These are phyloP conservation scores for Galeopterus variegatus DNA, from an alignment of 2,113 vertebrate genomes.

Conservation along the genomic window DNA sequence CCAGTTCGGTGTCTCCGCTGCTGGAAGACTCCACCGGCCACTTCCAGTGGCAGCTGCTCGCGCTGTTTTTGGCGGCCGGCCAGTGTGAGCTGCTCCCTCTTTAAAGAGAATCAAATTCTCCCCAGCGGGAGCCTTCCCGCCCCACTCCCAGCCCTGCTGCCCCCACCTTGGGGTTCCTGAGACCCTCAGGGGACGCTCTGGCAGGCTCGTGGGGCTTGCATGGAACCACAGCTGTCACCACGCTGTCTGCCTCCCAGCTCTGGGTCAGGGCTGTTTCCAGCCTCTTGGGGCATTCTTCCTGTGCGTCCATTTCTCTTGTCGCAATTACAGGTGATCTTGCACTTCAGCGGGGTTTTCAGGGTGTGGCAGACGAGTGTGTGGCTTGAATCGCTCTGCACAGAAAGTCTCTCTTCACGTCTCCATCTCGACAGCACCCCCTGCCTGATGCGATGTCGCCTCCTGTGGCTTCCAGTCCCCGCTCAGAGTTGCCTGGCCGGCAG, in stretches of 20 bases:
- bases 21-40: rapidly evolving
- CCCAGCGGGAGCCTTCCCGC: too few relatives aligned
- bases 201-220: not conserved
- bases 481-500: too few relatives aligned
- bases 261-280: not conserved
- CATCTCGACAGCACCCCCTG: rapidly evolving
- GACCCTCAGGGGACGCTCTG: not conserved
- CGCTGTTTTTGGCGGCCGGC: too few relatives aligned
- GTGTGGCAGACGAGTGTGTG: not conserved
- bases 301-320: too few relatives aligned
- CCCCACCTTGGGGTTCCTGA: not conserved
- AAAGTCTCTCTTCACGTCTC: not conserved
- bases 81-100: too few relatives aligned
- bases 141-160: not conserved
- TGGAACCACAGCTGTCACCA: not conserved
- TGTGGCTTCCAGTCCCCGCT: too few relatives aligned
- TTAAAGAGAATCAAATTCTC: not conserved
- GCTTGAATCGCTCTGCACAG: not conserved
- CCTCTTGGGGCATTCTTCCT: rapidly evolving
- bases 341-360: not conserved
- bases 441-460: rapidly evolving
- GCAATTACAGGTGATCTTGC: rapidly evolving
- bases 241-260: not conserved
- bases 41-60: not conserved
- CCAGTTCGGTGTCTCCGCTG: not conserved